Evolutionary conservation across 1,140 invertebrate species (phyloP).

Genomic region (Pseudoatta argentina): DNA sequence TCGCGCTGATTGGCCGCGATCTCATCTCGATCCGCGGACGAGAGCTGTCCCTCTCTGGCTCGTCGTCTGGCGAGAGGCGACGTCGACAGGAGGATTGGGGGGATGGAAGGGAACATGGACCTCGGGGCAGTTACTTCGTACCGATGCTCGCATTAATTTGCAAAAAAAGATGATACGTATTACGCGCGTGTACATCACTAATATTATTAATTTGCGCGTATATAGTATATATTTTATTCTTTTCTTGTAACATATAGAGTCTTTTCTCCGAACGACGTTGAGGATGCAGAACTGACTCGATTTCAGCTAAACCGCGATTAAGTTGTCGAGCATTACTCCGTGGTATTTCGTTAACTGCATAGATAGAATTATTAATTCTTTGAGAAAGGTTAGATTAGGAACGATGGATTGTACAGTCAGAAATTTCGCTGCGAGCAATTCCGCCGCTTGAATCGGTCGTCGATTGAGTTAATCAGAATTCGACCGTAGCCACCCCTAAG

Average conservation of each 20-base stretch:
- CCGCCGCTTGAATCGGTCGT: background rate
- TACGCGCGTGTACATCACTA: background rate
- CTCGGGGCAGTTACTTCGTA: constrained; percentile 36
- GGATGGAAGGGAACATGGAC: background rate
- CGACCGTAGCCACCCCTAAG: background rate
- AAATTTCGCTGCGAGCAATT: background rate
- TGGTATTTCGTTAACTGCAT: background rate
- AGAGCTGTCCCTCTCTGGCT: constrained; percentile 43
- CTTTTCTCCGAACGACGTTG: background rate
- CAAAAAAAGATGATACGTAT: constrained; percentile 46
- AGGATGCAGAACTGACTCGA: background rate
- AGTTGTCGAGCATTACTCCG: background rate
- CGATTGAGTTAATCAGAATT: constrained; percentile 6
- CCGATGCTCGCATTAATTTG: constrained; percentile 18
- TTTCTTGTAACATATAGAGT: no score
- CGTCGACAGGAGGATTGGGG: background rate
- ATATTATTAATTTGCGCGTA: constrained; percentile 32
- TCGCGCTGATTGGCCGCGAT: constrained; percentile 65
- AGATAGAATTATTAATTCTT: background rate
- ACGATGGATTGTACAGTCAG: background rate
- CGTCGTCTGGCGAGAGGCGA: background rate
- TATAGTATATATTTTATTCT: background rate
- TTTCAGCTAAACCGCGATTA: background rate
- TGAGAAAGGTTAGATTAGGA: background rate
- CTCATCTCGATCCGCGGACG: constrained; percentile 30